phyloP scores from a whole-genome alignment of 2,797 vertebrate genomes.

The Cottoperca gobio region DNA sequence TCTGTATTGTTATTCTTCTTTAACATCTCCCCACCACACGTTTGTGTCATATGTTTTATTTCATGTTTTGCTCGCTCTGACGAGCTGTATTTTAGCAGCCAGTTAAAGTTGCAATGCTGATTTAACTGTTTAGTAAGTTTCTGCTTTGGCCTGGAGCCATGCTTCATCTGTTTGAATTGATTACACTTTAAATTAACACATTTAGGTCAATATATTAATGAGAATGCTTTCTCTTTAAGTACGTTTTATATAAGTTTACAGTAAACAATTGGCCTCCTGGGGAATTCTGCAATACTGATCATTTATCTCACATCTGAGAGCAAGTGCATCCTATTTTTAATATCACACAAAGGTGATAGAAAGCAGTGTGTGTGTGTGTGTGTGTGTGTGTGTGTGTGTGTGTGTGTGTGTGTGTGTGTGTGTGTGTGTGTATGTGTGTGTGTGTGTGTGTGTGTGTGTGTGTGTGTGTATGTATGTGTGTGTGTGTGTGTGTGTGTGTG shows the following conservation, averaged over 20 bases:
- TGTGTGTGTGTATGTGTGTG: neutral
- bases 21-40: neutral
- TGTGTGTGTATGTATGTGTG: neutral
- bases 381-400: neutral
- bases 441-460: neutral
- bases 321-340: neutral
- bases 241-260: neutral
- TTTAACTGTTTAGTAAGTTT: neutral
- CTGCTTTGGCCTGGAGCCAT: neutral
- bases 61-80: neutral
- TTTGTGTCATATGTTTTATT: neutral
- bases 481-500: neutral
- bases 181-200: neutral
- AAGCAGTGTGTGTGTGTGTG: neutral
- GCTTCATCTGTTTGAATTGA: neutral
- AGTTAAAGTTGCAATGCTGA: neutral
- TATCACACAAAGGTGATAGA: neutral
- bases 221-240: neutral
- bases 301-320: neutral
- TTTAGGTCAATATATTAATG: neutral
- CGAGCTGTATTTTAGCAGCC: neutral
- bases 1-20: neutral
- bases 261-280: neutral
- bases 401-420: slow-evolving; percentile 5
- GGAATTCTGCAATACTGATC: neutral